Evolutionary conservation across 2,113 vertebrate genomes (phyloP), one percentile per base, ranked within the genome.

Genomic region (Melanerpes formicivorus): DNA sequence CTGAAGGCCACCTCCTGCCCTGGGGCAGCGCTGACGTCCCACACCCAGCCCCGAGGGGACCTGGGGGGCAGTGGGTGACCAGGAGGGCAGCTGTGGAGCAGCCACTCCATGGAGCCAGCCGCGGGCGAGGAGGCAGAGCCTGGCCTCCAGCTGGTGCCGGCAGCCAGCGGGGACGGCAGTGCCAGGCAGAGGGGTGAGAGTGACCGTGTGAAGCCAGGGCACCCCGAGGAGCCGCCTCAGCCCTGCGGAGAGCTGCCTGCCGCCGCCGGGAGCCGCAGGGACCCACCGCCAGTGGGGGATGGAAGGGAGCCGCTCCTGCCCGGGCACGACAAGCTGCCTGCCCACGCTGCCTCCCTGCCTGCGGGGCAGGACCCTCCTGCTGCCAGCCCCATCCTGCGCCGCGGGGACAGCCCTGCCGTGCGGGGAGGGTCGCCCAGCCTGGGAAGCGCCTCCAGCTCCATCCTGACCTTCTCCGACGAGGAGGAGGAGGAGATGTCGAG

Each of bases 261-360:
- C 0, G 2, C 60, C 17, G 48, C 65, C 48, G 71, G 60, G 85
- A 84, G 70, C 6, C 12, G 15, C 76, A 71, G 32, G 92, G 59
- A 66, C 25, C 10, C 0, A 3, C 44, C 11, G 0, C 10, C 1
- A 3, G 26, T 1, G 2, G 76, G 80, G 56, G 79, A 58, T 4
- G 5, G 34, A 18, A 11, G 18, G 1, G n/a, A 88, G 37, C 75
- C 8, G 1, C 72, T 79, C 19, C 76, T 76, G 64, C 34, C 76
- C 0, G 22, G 65, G 29, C 73, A 29, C 1, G 26, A n/a, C 0
- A 19, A 85, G 46, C 59, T 0, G 3, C 69, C 72, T 13, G 67
- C 44, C 58, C 37, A 2, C 0, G 8, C 22, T 18, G n/a, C 78
- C 56, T 19, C 92, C 52, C 67, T 37, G 77, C 32, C 48, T 2